Evolutionary conservation across 1,140 invertebrate species (phyloP).

Genomic region (Drosophila sulfurigaster): DNA sequence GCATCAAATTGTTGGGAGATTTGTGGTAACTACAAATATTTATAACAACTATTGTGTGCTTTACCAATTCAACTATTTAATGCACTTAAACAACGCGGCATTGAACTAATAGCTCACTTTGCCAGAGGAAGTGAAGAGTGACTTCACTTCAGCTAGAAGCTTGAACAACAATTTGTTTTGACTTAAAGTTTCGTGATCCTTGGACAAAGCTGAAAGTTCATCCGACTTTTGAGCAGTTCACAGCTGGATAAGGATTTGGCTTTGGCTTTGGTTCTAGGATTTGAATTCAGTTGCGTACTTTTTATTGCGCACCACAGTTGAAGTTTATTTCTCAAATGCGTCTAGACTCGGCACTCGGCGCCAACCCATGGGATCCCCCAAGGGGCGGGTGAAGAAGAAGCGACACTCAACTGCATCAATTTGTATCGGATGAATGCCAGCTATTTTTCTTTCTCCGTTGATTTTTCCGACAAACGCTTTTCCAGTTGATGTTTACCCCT

Average conservation of each 20-base stretch:
- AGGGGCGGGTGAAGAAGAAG: neutral
- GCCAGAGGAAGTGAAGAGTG: neutral
- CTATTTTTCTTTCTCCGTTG: slow-evolving; percentile 2
- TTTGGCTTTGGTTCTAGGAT: slow-evolving; percentile 22
- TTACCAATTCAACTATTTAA: neutral
- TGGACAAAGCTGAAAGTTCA: slow-evolving; percentile 26
- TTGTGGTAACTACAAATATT: slow-evolving; percentile 1
- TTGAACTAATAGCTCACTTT: neutral
- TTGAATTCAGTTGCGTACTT: slow-evolving; percentile 26
- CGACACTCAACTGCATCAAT: slow-evolving; percentile 18
- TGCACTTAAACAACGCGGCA: neutral
- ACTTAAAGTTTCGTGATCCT: slow-evolving; percentile 28
- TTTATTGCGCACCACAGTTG: slow-evolving; percentile 47
- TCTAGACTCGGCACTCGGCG: slow-evolving; percentile 43
- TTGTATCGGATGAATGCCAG: slow-evolving; percentile 30
- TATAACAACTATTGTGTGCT: slow-evolving; percentile 3
- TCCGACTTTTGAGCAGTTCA: slow-evolving; percentile 36
- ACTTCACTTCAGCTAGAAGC: neutral
- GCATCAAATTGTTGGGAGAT: slow-evolving; percentile 2
- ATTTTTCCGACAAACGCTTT: slow-evolving; percentile 2
- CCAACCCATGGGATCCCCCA: neutral
- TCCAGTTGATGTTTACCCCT: neutral
- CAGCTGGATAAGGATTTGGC: slow-evolving; percentile 44
- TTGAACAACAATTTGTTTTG: slow-evolving; percentile 29
- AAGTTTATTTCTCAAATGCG: slow-evolving; percentile 52